Conservation (phyloP, 2,888 invertebrate genomes). For the Drosophila setosimentum region DNA sequence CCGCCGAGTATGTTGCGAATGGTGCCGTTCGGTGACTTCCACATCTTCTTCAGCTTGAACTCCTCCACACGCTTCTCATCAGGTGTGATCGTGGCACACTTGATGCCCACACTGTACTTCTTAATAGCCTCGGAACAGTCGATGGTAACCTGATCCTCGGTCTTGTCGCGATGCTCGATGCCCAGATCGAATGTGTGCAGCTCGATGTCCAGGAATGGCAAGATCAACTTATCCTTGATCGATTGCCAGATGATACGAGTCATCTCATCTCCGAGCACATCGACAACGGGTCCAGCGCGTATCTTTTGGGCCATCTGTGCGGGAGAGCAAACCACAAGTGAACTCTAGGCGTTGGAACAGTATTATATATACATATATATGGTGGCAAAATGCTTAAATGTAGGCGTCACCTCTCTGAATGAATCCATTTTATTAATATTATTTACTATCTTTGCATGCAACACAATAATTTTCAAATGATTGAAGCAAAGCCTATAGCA, state of each 20-base stretch:
- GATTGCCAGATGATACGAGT: conserved; percentile 99
- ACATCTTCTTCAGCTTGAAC: conserved; percentile 94
- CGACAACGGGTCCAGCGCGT: conserved; percentile 95
- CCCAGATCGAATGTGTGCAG: conserved; percentile 97
- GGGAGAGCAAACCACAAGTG: conserved; percentile 41
- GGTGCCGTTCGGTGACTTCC: conserved; percentile 96
- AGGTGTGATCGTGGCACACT: conserved; percentile 99
- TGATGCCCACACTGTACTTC: conserved; percentile 99
- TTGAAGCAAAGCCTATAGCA: not conserved
- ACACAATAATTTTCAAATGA: not conserved
- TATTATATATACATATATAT: not conserved
- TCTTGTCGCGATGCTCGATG: conserved; percentile 97
- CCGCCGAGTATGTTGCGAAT: conserved; percentile 94
- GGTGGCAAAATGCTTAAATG: not conserved
- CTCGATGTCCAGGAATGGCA: conserved; percentile 98
- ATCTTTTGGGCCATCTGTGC: conserved; percentile 87
- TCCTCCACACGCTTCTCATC: conserved; percentile 98
- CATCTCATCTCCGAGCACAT: conserved; percentile 98
- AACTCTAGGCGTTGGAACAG: conserved; percentile 16
- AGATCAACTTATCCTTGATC: conserved; percentile 98
- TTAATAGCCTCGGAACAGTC: conserved; percentile 98
- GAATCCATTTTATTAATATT: conserved; percentile 5
- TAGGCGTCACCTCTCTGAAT: conserved; percentile 43
- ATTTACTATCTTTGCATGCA: not conserved
- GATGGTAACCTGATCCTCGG: conserved; percentile 97